These are phyloP conservation scores for Lepidurus couesii DNA, from an alignment of 1,140 invertebrate species.

Conservation along the genomic window DNA sequence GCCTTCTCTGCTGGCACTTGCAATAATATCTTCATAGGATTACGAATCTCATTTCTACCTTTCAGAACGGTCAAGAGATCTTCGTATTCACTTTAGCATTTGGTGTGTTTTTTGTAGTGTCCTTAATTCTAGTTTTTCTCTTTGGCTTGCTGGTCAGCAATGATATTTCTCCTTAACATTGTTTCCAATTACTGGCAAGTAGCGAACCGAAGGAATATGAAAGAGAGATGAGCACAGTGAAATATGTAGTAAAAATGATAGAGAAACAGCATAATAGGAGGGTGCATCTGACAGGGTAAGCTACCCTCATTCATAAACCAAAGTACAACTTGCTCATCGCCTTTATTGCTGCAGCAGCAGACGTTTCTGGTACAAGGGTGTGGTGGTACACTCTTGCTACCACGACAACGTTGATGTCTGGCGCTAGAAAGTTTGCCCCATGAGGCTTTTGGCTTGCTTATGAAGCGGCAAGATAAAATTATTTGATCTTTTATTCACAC, in stretches of 20 bases:
- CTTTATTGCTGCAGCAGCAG: not conserved
- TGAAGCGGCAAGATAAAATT: slow-evolving; percentile 6
- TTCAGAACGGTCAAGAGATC: too few relatives aligned
- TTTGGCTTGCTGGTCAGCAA: too few relatives aligned
- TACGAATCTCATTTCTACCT: too few relatives aligned
- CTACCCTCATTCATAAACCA: not conserved
- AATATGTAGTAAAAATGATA: not conserved
- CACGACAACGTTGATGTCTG: not conserved
- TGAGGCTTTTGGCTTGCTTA: not conserved
- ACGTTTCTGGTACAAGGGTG: not conserved
- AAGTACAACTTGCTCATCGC: not conserved
- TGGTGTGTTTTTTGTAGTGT: too few relatives aligned
- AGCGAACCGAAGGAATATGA: not conserved
- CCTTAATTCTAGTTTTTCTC: too few relatives aligned
- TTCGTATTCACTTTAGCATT: too few relatives aligned
- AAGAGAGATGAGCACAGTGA: not conserved
- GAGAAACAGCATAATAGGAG: not conserved
- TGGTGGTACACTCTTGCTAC: not conserved
- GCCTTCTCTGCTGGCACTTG: too few relatives aligned
- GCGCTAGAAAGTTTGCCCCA: not conserved
- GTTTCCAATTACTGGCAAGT: too few relatives aligned
- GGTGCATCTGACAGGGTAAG: not conserved
- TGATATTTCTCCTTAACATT: too few relatives aligned
- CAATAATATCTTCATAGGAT: too few relatives aligned
- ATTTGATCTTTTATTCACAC: not conserved